Base-by-base conservation (phyloP, 2,888 invertebrate genomes). In the Brachylomia viminalis region DNA sequence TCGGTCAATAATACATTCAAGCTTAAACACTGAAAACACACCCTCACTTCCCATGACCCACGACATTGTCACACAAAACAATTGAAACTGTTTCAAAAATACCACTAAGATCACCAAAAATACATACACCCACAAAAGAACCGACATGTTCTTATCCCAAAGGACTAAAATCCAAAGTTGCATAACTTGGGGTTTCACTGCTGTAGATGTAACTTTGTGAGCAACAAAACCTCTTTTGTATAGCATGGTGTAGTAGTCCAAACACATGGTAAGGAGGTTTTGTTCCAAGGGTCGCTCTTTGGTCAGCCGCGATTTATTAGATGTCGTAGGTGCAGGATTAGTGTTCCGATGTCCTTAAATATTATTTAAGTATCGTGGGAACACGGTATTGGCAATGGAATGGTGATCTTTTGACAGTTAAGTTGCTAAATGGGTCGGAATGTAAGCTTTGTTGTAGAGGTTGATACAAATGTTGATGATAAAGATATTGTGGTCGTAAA, bases 1-100 rank as follows among this genome's bases (percentile, higher is more conserved):
- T 92, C 90, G 95, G 95, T 95, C 94, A 95, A 95, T 93, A 87
- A 85, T 85, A 86, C 90, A 91, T 91, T 91, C 92, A 89, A 90
- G 90, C 86, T 81, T 85, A 87, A 88, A 87, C 83, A 85, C 73
- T 81, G 88, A 90, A 91, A 92, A 92, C 90, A 90, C 82, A 90
- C 82, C 90, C 90, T 89, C 90, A 87, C 89, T 95, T 95, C 95
- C 95, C 96, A 95, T 95, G 95, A 93, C 90, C 95, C 92, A 89
- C 73, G 67, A 81, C 79, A 87, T 85, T 87, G 90, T 91, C 72
- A 79, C 82, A 61, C 88, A 83, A 94, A 93, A 95, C 95, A 94
- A 95, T 94, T 78, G 90, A 86, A 92, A 93, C 87, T 92, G 90
- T 92, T 91, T 89, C 92, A 92, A 93, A 94, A 94, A 93, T 92